These are phyloP conservation scores for Rhyacichthys aspro DNA, from an alignment of 2,797 vertebrate genomes.

Conservation along the genomic window DNA sequence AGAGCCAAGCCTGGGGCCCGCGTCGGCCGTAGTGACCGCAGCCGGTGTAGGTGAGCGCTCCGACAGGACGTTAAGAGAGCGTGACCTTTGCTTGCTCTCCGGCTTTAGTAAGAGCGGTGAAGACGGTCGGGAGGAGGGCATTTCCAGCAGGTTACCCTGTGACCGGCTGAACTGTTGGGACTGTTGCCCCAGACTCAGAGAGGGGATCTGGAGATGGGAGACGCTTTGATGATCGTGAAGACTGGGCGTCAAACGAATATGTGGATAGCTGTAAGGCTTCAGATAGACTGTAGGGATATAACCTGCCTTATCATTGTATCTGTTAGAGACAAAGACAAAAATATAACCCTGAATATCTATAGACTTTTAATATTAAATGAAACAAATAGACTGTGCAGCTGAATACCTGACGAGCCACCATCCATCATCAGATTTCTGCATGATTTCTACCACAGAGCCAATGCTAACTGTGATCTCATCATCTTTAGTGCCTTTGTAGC, in stretches of 20 bases:
- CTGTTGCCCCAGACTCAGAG: constrained; percentile 7
- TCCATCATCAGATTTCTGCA: constrained; percentile 83
- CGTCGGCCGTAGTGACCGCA: rapidly evolving
- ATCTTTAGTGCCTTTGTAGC: constrained; percentile 75
- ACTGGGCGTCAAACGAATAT: constrained; percentile 55
- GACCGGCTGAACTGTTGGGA: constrained; percentile 62
- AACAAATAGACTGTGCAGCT: too few relatives aligned
- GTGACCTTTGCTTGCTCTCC: constrained; percentile 39
- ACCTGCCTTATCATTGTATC: constrained; percentile 75
- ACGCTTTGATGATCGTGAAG: constrained; percentile 16
- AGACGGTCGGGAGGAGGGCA: neutral
- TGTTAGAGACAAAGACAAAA: constrained; percentile 49
- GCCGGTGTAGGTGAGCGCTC: neutral
- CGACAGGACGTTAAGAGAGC: constrained; percentile 42
- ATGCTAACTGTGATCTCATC: constrained; percentile 85
- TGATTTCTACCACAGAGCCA: constrained; percentile 79
- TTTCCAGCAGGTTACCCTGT: constrained; percentile 46
- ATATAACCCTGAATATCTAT: neutral
- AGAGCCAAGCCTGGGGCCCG: rapidly evolving
- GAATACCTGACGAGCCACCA: constrained; percentile 93
- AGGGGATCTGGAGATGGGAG: constrained; percentile 7
- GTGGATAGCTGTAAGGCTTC: constrained; percentile 78
- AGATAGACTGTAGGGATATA: constrained; percentile 87
- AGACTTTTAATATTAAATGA: too few relatives aligned
- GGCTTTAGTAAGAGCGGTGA: neutral